phyloP scores from a whole-genome alignment of 2,888 invertebrate genomes.

The Heteromurus nitidus region DNA sequence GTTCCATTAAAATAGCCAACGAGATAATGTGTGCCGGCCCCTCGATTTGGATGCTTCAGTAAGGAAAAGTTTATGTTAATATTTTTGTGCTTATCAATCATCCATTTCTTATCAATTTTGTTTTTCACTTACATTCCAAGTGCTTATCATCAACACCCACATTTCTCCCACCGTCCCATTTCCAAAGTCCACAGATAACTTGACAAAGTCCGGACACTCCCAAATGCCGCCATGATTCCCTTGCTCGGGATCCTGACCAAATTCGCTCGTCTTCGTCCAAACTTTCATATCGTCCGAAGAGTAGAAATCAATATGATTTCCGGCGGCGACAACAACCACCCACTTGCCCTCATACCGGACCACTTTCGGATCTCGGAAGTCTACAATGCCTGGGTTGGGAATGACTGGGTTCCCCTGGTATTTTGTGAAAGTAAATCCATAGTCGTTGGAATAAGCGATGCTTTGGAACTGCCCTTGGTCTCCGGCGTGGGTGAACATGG shows the following conservation, averaged over 20 bases:
- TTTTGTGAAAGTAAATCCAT: slow-evolving; percentile 60
- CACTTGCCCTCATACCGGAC: slow-evolving; percentile 57
- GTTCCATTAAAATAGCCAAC: slow-evolving; percentile 64
- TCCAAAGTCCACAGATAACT: slow-evolving; percentile 21
- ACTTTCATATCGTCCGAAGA: slow-evolving; percentile 54
- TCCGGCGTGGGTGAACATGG: slow-evolving; percentile 68
- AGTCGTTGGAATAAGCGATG: slow-evolving; percentile 65
- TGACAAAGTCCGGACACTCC: slow-evolving; percentile 71
- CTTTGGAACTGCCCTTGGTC: slow-evolving; percentile 65
- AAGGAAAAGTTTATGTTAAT: too few species aligned
- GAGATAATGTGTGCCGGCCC: slow-evolving; percentile 71
- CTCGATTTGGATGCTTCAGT: slow-evolving; percentile 69
- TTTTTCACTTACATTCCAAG: slow-evolving; percentile 59
- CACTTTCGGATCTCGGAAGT: slow-evolving; percentile 72
- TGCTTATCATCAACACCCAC: slow-evolving; percentile 71
- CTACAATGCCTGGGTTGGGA: slow-evolving; percentile 49
- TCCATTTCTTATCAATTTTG: background rate
- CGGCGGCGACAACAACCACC: slow-evolving; percentile 67
- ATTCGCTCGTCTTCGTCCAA: slow-evolving; percentile 66
- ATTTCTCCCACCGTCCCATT: slow-evolving; percentile 18
- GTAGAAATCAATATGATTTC: slow-evolving; percentile 65
- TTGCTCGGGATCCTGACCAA: slow-evolving; percentile 63
- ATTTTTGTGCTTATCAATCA: background rate
- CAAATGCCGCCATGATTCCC: slow-evolving; percentile 69
- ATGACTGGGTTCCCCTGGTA: slow-evolving; percentile 68